Conservation (phyloP, 2,888 invertebrate species). For the Poecilobothrus nobilitatus region DNA sequence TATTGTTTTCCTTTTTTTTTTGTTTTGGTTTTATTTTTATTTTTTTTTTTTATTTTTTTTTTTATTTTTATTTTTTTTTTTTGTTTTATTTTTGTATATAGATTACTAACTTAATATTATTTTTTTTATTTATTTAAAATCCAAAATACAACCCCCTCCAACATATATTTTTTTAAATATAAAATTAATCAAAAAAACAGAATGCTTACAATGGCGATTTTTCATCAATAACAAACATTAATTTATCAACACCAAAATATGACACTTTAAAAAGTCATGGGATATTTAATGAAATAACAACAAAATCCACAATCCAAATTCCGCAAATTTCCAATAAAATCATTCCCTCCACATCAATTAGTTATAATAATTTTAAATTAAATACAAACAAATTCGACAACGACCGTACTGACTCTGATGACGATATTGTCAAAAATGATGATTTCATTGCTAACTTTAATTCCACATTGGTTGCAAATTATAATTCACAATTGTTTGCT, state of each 20-base stretch:
- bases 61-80: constrained; percentile 9
- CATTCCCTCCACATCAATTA: neutral
- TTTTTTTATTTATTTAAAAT: constrained; percentile 1
- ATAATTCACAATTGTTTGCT: neutral
- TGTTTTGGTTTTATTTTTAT: neutral
- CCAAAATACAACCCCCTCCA: neutral
- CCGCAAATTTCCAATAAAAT: neutral
- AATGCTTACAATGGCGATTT: neutral
- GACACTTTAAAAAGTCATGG: neutral
- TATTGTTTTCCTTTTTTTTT: neutral
- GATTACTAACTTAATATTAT: neutral
- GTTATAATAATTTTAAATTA: neutral
- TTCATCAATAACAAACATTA: constrained; percentile 3
- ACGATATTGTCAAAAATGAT: neutral
- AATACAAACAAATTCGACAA: neutral
- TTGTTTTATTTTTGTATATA: neutral
- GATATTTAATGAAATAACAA: neutral
- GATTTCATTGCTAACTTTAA: constrained; percentile 7
- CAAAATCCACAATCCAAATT: neutral
- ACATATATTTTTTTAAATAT: neutral
- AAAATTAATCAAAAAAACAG: neutral
- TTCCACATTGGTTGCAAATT: constrained; percentile 10
- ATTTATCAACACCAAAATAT: neutral
- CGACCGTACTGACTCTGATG: neutral
- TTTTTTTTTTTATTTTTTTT: constrained; percentile 5